Base-by-base conservation (phyloP, 1,140 invertebrate genomes). In the Trichomalopsis sarcophagae region DNA sequence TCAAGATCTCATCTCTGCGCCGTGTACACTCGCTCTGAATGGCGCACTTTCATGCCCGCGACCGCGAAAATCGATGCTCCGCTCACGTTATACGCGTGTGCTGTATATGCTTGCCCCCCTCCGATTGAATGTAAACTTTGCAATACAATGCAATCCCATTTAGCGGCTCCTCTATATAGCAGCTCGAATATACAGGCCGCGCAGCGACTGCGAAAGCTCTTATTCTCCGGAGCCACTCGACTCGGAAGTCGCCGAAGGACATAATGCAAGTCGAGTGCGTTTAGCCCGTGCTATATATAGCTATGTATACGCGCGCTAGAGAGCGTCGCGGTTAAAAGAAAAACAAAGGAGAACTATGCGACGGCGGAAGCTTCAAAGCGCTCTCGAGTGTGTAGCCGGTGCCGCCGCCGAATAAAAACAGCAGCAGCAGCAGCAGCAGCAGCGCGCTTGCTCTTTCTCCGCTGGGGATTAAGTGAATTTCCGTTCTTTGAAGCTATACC, bases 31-130 rank as follows among this genome's bases (percentile, higher is more conserved):
- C 66, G 4, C 23, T 30, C 27, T 71, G n/a, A 71, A 71, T 30
- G 10, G 68, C 68, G 68, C 68, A 71, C 17, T 75, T 75, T n/a
- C 21, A 17, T 40, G 33, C 27, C 36, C 36, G 17, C 33, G 36
- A 69, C 71, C 21, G 14, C 13, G 82, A 84, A 84, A 84, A 84
- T 84, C 55, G 82, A 77, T 71, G 73, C 81, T 75, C 36, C 23
- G 82, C 14, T 50, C 27, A 10, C 33, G 33, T 36, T 36, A 36
- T 36, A 27, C 1, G 10, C 76, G 2, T 30, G 2, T 36, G 0
- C 30, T 55, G 36, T 74, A 17, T 74, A 30, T 74, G 21, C 36
- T 36, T 2, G 6, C 27, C 21, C n/a, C 74, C 14, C 11, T 44
- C 71, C 27, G 50, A 76, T 82, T 66, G 69, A 82, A 75, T 82